Base-by-base conservation (phyloP, 2,888 invertebrate species). In the Morpho deidamia region DNA sequence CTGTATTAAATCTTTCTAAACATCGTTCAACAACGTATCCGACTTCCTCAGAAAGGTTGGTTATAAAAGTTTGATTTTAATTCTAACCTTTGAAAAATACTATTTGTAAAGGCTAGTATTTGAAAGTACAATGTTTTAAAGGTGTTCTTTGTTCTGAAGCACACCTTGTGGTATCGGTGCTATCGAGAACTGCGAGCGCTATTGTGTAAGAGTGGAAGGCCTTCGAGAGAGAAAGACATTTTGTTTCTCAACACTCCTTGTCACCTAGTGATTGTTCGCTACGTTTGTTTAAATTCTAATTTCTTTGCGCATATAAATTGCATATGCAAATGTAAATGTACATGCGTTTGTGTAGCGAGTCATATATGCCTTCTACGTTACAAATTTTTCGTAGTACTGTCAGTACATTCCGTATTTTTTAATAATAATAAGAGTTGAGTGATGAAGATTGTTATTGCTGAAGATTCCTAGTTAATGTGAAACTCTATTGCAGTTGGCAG, bases 131-230 rank as follows among this genome's bases (percentile, higher is more conserved):
- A 38, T 9, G 33, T 33, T 44, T 51, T 41, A 46, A 58, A 57
- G 53, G 45, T 45, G 52, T 53, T 61, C 59, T 63, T 63, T 65
- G 62, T 61, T 60, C 49, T 49, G 51, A 56, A 54, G 49, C 56
- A 61, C 58, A 56, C 56, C 59, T 59, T 56, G 61, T 53, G 53
- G 65, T 64, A 64, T 62, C 61, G 63, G 65, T 64, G 68, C 63
- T 68, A 68, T 68, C 67, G 67, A 71, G 66, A 65, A 67, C 70
- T 68, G 71, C 73, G 69, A 69, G 67, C 65, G 63, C 64, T 67
- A 69, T 87, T 84, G 83, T 74, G 82, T 75, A 85, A 86, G 69
- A 79, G 75, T 81, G 66, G 82, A 79, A 87, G 84, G 81, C 86
- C 84, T 84, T 83, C 78, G 68, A 70, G 62, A 68, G 71, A 82